Conservation (phyloP, 2,113 vertebrate species). For the Cebidichthys violaceus region DNA sequence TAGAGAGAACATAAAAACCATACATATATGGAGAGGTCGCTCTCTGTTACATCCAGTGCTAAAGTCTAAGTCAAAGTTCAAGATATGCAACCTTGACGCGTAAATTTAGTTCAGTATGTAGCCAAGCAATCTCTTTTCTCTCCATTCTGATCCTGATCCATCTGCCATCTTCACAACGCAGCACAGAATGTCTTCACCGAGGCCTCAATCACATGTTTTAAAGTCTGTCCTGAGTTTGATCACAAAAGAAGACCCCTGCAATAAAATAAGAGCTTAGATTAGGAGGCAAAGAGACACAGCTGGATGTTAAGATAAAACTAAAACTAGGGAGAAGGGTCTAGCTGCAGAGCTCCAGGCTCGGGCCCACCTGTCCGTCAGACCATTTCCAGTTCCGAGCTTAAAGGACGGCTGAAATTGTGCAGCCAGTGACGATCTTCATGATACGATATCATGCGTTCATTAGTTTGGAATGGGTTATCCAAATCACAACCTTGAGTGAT, state of each 20-base stretch:
- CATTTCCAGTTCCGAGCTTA: not conserved
- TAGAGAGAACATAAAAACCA: conserved; percentile 45
- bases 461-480: too few species aligned
- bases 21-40: conserved; percentile 51
- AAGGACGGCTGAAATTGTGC: not conserved
- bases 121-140: conserved; percentile 53
- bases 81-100: conserved; percentile 50
- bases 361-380: not conserved
- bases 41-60: conserved; percentile 65
- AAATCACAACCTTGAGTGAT: not conserved
- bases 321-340: conserved; percentile 1
- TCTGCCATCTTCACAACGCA: conserved; percentile 34
- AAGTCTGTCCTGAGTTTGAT: conserved; percentile 67
- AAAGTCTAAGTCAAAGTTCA: conserved; percentile 76
- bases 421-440: not conserved
- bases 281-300: conserved; percentile 30
- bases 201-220: conserved; percentile 55
- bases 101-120: conserved; percentile 72
- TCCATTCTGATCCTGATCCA: conserved; percentile 46
- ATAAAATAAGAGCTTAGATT: conserved; percentile 33
- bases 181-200: conserved; percentile 47
- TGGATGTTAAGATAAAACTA: conserved; percentile 13
- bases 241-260: conserved; percentile 77
- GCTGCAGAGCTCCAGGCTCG: not conserved
- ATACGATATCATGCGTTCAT: not conserved